phyloP scores from a whole-genome alignment of 2,888 invertebrate species.

The Temnothorax unifasciatus region DNA sequence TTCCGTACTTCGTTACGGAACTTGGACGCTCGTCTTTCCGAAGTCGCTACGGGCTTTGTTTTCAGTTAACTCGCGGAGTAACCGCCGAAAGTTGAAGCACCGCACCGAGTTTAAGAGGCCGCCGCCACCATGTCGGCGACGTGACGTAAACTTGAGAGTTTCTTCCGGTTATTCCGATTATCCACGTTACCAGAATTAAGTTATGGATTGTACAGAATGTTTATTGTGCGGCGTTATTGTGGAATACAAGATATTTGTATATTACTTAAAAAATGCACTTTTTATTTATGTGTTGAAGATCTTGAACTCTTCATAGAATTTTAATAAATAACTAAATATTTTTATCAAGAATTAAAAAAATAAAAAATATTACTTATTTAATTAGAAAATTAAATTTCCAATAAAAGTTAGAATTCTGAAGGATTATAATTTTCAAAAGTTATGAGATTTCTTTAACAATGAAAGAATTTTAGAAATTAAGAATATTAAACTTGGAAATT shows the following conservation, averaged over 20 bases:
- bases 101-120: constrained; percentile 65
- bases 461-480: neutral
- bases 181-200: constrained; percentile 43
- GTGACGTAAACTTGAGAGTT: constrained; percentile 64
- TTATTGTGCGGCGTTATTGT: neutral
- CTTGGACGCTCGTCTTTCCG: constrained; percentile 69
- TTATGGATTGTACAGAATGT: constrained; percentile 13
- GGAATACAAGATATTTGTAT: neutral
- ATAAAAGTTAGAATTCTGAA: neutral
- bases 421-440: neutral
- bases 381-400: neutral
- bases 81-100: constrained; percentile 68
- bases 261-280: neutral
- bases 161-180: constrained; percentile 54
- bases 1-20: constrained; percentile 74
- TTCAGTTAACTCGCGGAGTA: constrained; percentile 76
- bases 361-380: neutral
- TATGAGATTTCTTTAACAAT: neutral
- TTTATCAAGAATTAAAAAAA: neutral
- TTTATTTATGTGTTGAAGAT: neutral
- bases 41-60: constrained; percentile 75
- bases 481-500: neutral
- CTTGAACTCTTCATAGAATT: neutral
- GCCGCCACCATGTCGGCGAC: constrained; percentile 61
- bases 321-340: neutral